Conservation (phyloP, 2,888 invertebrate genomes). For the Achlya flavicornis region DNA sequence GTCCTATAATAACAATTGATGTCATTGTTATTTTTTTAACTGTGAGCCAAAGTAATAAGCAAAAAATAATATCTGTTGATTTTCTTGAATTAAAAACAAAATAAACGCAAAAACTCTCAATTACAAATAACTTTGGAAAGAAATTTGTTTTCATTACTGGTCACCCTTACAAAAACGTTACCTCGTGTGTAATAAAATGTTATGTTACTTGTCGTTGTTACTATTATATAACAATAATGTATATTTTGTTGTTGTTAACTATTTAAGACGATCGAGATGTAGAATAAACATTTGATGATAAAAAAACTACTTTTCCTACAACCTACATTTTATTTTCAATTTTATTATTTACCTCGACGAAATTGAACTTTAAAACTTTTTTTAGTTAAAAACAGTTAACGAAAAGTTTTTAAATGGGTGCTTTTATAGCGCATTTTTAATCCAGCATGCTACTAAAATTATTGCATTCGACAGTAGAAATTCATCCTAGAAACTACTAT, state of each 20-base stretch:
- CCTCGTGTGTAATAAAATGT: constrained; percentile 61
- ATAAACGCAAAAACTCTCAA: background rate
- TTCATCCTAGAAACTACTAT: constrained; percentile 10
- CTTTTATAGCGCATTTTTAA: constrained; percentile 2
- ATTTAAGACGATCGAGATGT: constrained; percentile 75
- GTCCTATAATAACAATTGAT: no score
- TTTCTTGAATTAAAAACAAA: no score
- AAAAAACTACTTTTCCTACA: constrained; percentile 12
- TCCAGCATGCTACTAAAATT: constrained; percentile 7
- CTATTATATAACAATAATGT: constrained; percentile 72
- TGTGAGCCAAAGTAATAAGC: no score
- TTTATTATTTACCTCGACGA: background rate
- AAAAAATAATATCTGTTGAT: no score
- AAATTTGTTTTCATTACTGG: constrained; percentile 30
- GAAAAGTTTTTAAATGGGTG: background rate
- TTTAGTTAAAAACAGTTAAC: background rate
- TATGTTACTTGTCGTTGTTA: constrained; percentile 74
- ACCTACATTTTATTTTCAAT: background rate
- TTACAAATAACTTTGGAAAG: constrained; percentile 9
- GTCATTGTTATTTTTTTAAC: no score
- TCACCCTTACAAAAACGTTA: constrained; percentile 62
- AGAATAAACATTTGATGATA: constrained; percentile 76
- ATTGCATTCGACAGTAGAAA: background rate
- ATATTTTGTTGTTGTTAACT: constrained; percentile 81
- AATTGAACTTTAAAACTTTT: background rate